phyloP scores from a whole-genome alignment of 2,797 vertebrate genomes.

The Coluber constrictor region DNA sequence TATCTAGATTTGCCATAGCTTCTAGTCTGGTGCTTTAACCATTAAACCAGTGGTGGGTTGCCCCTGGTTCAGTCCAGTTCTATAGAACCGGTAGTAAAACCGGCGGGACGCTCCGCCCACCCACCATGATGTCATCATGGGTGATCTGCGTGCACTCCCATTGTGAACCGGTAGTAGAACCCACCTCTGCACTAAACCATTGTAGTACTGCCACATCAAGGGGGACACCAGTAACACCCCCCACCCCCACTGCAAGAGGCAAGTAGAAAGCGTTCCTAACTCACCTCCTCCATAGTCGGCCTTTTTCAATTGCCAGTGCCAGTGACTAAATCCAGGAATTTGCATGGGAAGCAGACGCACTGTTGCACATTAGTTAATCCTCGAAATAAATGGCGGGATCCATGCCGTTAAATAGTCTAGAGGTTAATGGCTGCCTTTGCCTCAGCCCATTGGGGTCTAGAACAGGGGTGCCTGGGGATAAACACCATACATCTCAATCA shows the following conservation, averaged over 20 bases:
- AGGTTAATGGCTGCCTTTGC: background rate
- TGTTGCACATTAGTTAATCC: background rate
- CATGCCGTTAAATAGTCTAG: background rate
- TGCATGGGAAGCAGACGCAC: background rate
- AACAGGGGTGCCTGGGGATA: background rate
- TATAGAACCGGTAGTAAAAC: no score
- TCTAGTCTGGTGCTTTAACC: no score
- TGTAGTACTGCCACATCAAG: background rate
- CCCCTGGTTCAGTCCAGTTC: no score
- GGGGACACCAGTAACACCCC: background rate
- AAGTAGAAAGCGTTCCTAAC: background rate
- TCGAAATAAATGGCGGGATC: background rate
- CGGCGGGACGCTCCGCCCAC: no score
- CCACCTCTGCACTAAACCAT: no score
- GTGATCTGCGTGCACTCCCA: no score
- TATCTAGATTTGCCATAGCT: no score
- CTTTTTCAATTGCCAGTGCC: background rate
- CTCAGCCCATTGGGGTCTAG: background rate
- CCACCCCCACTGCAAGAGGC: background rate
- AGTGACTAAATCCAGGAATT: background rate
- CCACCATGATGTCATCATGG: no score
- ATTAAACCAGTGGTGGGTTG: no score
- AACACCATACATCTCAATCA: background rate
- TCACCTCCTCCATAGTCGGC: background rate
- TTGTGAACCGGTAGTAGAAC: no score